Base-by-base conservation (phyloP, 2,888 invertebrate genomes). In the Heterodera filipjevi region DNA sequence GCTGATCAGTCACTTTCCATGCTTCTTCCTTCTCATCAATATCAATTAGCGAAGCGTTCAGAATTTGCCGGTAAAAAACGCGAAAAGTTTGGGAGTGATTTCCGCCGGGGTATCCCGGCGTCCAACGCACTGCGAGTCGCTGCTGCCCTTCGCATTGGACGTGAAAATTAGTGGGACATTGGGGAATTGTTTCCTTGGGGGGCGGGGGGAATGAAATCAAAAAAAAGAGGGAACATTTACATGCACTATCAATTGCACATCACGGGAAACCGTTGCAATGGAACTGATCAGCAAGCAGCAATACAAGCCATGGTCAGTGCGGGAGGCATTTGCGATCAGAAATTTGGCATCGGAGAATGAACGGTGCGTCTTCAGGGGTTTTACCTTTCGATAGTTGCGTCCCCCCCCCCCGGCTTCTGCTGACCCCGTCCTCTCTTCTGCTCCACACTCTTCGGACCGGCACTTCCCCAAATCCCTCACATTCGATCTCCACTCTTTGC, bases 391-490 rank as follows among this genome's bases (percentile, higher is more conserved):
- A 6, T 39, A 0, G 6, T 12, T 39, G 0, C 12, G 8, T 49
- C 32, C 19, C 2, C 22, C 30, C 1, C 53, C 32, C 32, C 30
- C 32, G 3, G 27, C 14, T n/a, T 74, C 46, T 16, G 39, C 39
- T 19, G 22, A 72, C 33, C 32, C 32, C 46, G 19, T 72, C 22
- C 10, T 39, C 32, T 27, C 86, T 83, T 49, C 85, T 80, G 19
- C 83, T 76, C 87, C 87, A 87, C 75, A 86, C 86, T 30, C 85
- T 84, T 76, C 85, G 84, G 6, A 87, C 86, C 76, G 85, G 81
- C 0, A 87, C 87, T 78, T 87, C 87, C 2, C 86, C 87, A 75
- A 87, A 87, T 5, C 87, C 87, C 59, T 81, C 81, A 71, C 87
- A 87, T 12, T 82, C 83, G 35, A 86, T 77, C 22, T 82, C 78